Evolutionary conservation across 2,888 invertebrate genomes (phyloP).

Genomic region (Lepidocyrtoides sp.): DNA sequence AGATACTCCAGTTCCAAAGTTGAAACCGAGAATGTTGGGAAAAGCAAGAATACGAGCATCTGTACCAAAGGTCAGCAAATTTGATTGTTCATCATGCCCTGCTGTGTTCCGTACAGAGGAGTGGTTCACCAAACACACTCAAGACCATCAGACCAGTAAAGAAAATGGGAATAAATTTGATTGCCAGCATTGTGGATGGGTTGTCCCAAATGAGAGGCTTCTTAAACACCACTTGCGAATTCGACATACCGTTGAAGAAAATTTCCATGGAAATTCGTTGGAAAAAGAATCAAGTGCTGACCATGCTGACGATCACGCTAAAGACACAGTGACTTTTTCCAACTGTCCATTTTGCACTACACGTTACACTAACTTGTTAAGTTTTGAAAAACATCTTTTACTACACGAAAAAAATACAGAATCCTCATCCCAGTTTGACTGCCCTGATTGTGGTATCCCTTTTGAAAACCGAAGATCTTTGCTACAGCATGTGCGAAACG

Average conservation of each 20-base stretch:
- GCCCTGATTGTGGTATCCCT: background rate
- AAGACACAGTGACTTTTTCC: background rate
- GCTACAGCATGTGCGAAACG: background rate
- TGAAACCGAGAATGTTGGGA: background rate
- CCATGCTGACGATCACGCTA: no score
- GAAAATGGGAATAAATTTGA: constrained; percentile 3
- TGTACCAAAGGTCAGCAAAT: background rate
- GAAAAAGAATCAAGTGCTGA: background rate
- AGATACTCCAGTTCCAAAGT: no score
- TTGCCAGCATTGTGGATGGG: background rate
- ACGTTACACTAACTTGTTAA: background rate
- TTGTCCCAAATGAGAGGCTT: background rate
- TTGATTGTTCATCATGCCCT: background rate
- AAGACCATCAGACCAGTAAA: background rate
- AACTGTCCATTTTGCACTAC: background rate
- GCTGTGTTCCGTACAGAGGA: background rate
- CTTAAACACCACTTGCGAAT: background rate
- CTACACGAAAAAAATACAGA: background rate
- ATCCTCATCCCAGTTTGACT: background rate
- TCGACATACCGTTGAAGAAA: background rate
- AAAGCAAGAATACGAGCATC: no score
- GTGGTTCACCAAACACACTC: background rate
- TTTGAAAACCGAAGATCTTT: background rate
- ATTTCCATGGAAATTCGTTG: background rate
- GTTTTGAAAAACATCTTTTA: background rate